A percentile compares a stretch with the other conserved stretches of the same genome.
phyloP scores from a whole-genome alignment of 2,888 invertebrate genomes.

The Torymus tubicola region DNA sequence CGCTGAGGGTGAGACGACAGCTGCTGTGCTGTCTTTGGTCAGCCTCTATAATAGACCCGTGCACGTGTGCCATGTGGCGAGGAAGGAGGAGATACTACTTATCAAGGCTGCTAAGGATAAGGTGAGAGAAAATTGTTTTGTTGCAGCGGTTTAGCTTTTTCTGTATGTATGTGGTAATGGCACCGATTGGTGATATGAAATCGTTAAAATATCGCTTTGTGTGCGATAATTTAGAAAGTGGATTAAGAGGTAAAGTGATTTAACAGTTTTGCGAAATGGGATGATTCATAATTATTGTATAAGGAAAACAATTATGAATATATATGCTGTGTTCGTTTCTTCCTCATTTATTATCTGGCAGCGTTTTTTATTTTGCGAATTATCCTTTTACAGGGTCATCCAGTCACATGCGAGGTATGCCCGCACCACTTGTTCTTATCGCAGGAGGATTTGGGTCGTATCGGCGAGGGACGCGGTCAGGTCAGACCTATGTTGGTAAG shows the following conservation, averaged over 20 bases:
- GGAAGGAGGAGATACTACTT: constrained; percentile 95
- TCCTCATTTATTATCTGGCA: no score
- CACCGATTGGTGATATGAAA: no score
- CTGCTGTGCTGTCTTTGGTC: constrained; percentile 93
- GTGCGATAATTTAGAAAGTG: no score
- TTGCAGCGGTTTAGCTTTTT: background rate
- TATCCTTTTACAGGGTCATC: constrained; percentile 80
- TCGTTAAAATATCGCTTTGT: no score
- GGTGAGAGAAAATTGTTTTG: constrained; percentile 65
- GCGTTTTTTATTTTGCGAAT: no score
- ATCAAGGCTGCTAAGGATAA: constrained; percentile 92
- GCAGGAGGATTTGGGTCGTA: constrained; percentile 84
- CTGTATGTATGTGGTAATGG: background rate
- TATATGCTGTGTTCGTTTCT: no score
- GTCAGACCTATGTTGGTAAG: constrained; percentile 92
- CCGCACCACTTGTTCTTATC: constrained; percentile 98
- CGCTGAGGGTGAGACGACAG: constrained; percentile 97
- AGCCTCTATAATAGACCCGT: constrained; percentile 91
- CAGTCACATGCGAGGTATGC: constrained; percentile 98
- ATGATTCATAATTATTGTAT: no score
- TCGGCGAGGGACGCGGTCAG: constrained; percentile 85
- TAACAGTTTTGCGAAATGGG: no score
- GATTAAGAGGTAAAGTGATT: no score
- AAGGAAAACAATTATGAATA: no score
- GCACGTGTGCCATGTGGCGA: constrained; percentile 97